These are phyloP conservation scores for Apocrypta bakeri DNA, from an alignment of 1,140 invertebrate species.

Conservation along the genomic window DNA sequence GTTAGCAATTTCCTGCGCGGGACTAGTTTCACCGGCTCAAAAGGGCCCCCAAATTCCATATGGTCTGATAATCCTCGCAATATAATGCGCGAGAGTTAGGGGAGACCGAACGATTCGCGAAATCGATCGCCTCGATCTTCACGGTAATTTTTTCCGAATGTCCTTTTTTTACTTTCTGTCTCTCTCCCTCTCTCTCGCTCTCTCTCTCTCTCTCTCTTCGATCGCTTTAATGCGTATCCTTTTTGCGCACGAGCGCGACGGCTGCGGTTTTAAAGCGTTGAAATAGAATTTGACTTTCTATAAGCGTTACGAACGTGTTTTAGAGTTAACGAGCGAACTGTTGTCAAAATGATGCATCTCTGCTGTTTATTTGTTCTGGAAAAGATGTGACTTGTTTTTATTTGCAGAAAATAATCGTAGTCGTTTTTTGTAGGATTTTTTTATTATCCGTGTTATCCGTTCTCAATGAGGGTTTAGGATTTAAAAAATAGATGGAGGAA, in stretches of 20 bases:
- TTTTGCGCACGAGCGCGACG: background rate
- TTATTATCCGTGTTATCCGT: too few species aligned
- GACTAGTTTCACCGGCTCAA: slow-evolving; percentile 63
- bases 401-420: too few species aligned
- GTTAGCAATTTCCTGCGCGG: slow-evolving; percentile 75
- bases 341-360: too few species aligned
- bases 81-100: slow-evolving; percentile 29
- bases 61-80: slow-evolving; percentile 67
- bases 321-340: too few species aligned
- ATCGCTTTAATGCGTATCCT: slow-evolving; percentile 11
- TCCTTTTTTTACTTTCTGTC: slow-evolving; percentile 35
- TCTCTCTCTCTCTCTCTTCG: background rate
- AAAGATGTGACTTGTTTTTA: too few species aligned
- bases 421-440: too few species aligned
- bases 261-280: background rate
- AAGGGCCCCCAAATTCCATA: slow-evolving; percentile 71
- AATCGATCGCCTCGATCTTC: slow-evolving; percentile 58
- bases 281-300: too few species aligned
- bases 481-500: too few species aligned
- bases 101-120: slow-evolving; percentile 43
- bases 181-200: too few species aligned
- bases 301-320: too few species aligned
- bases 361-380: too few species aligned
- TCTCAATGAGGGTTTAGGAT: too few species aligned
- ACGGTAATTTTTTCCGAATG: slow-evolving; percentile 55